These are phyloP conservation scores for Thunnus maccoyii DNA, from an alignment of 2,113 vertebrate genomes.

Conservation along the genomic window DNA sequence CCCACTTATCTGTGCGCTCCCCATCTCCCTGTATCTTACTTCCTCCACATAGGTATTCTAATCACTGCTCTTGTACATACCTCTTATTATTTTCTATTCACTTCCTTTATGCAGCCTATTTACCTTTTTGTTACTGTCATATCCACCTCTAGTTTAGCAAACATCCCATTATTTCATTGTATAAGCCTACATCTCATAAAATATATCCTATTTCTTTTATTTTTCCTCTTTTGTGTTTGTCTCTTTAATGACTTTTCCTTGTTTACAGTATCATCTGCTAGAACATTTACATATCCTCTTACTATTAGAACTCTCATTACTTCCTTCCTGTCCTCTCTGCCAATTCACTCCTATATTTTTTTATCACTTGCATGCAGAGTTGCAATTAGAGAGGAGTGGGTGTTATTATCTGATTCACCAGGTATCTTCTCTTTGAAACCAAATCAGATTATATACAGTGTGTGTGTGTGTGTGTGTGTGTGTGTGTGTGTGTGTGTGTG, in stretches of 20 bases:
- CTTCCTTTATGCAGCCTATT: neutral
- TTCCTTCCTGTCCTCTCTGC: slow-evolving; percentile 1
- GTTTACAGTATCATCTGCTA: neutral
- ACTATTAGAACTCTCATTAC: slow-evolving; percentile 3
- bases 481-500: neutral
- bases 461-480: neutral
- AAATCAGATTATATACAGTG: neutral
- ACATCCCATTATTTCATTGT: neutral
- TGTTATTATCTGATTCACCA: slow-evolving; percentile 13
- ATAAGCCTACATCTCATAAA: neutral
- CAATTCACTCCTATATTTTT: neutral
- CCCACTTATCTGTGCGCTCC: slow-evolving; percentile 60
- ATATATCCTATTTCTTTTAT: neutral
- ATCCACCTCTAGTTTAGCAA: neutral
- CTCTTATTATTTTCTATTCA: neutral
- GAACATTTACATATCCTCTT: neutral
- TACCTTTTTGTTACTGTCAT: neutral
- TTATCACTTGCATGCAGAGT: slow-evolving; percentile 6
- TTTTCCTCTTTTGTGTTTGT: neutral
- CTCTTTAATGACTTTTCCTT: neutral
- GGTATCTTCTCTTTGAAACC: slow-evolving; percentile 8
- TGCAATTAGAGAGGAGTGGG: slow-evolving; percentile 3
- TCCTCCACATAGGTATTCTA: slow-evolving; percentile 12
- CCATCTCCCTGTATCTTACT: slow-evolving; percentile 30
- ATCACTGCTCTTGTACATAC: neutral